Evolutionary conservation across 1,140 invertebrate species (phyloP).

Genomic region (Zaprionus inermis): DNA sequence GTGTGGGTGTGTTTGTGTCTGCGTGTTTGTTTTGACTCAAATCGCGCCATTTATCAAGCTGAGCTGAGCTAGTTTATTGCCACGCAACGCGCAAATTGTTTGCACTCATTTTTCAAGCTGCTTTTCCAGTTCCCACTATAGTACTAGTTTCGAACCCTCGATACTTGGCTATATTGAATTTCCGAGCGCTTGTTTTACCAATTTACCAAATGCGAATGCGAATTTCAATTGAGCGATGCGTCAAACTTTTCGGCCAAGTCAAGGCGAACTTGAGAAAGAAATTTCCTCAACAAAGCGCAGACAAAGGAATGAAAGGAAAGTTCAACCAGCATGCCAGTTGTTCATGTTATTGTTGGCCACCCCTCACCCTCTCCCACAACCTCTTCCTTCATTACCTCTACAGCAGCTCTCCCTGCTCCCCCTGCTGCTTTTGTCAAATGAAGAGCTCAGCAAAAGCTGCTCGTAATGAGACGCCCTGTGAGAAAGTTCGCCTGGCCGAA

Average conservation of each 20-base stretch:
- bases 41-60: slow-evolving; percentile 68
- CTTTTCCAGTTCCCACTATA: slow-evolving; percentile 10
- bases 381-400: not conserved
- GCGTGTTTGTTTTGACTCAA: slow-evolving; percentile 52
- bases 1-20: not conserved
- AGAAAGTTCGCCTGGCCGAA: slow-evolving; percentile 1
- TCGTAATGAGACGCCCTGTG: slow-evolving; percentile 17
- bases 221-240: slow-evolving; percentile 62
- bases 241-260: slow-evolving; percentile 44
- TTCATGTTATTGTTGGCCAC: slow-evolving; percentile 27
- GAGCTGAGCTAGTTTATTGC: slow-evolving; percentile 52
- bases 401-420: not conserved
- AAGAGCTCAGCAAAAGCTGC: slow-evolving; percentile 11
- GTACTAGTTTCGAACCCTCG: not conserved
- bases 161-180: slow-evolving; percentile 53
- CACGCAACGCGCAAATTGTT: slow-evolving; percentile 32
- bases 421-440: slow-evolving; percentile 1
- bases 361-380: too few relatives aligned
- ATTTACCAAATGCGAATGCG: slow-evolving; percentile 65
- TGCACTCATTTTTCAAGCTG: slow-evolving; percentile 65
- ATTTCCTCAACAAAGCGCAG: slow-evolving; percentile 2
- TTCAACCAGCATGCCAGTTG: slow-evolving; percentile 31
- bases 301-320: slow-evolving; percentile 23
- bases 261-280: slow-evolving; percentile 9
- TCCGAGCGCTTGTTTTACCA: slow-evolving; percentile 55